Evolutionary conservation across 2,797 vertebrate species (phyloP), one percentile per base, ranked within the genome.

Genomic region (Galaxias olidus): DNA sequence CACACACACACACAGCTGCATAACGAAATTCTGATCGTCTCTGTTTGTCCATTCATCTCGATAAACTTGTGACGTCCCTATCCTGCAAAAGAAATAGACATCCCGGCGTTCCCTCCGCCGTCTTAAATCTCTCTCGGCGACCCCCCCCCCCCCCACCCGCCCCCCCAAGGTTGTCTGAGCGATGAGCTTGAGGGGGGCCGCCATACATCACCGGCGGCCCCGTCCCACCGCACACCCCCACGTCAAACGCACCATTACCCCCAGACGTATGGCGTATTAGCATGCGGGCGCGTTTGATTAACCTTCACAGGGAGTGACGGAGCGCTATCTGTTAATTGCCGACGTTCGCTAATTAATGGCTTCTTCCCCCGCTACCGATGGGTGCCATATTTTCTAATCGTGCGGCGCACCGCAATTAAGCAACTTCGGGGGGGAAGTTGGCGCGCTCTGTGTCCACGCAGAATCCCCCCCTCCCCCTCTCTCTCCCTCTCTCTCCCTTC

Each of bases 131-230:
- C 88, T 81, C 82, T 83, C 87, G 86, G 83, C 68, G 65, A 76
- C 75, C 77, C 66, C 67, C 72, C 78, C 73, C 70, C 60, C 47
- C 41, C 75, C 75, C 59, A 12, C 6, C 6, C 1, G 19, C 10
- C 46, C 68, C 72, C 68, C 69, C 81, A 88, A 88, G 86, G 84
- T 89, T 66, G 84, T 78, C 74, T 77, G 80, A 86, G 67, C 77
- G 86, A 87, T 87, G 84, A 84, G 86, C 69, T 78, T 13, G 66
- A 59, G 1, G 69, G 71, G 66, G 69, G 61, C 15, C 42, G 66
- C 42, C 69, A 79, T 88, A 89, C 61, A 86, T 90, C 86, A 89
- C 78, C 76, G 69, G 69, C 3, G 30, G 80, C 57, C 76, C 76
- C 79, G 79, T 73, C 59, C 61, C 45, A 71, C 73, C 70, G 9